Evolutionary conservation across 2,797 vertebrate species (phyloP), one percentile per base, ranked within the genome.

Genomic region (Pipistrellus nathusii): DNA sequence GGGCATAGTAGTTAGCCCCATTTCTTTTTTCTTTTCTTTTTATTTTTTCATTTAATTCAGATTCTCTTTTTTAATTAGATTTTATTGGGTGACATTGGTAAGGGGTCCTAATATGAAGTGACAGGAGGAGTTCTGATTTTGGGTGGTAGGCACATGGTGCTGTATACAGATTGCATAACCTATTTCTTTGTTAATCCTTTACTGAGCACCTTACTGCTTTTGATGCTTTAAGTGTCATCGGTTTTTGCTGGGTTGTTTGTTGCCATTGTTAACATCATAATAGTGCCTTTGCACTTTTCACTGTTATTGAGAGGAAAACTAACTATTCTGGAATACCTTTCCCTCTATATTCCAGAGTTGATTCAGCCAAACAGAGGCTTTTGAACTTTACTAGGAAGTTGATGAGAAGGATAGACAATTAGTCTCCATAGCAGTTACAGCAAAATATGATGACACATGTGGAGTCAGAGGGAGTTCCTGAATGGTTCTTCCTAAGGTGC

Each of bases 101-200:
- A 59, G 57, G 25, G 11, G 57, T 59, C 25, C 57, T 59, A 59
- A 59, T 59, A 59, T 59, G 25, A 59, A 59, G 57, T 59, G 57
- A 59, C 57, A 59, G 57, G 5, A 25, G 23, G 25, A 59, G 57
- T 27, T 27, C 2, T 59, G 57, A 59, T 25, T 27, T 59, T 59
- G 57, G 57, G 25, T 59, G 57, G 11, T 27, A 59, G 57, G 57
- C 11, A 59, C 57, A 6, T 59, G 57, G 25, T 5, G 57, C 57
- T 59, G 13, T 27, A 59, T 59, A 59, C 57, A 59, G 57, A 59
- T 27, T 59, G 25, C 23, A 11, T 59, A 27, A 59, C 57, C 2
- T 51, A 17, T 72, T 95, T 83, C 9, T 30, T 44, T 88, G 68
- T 21, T 38, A 44, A 90, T 53, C 0, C 21, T 93, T 94, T 82